These are phyloP conservation scores for Limnephilus rhombicus DNA, from an alignment of 2,888 invertebrate genomes.

Conservation along the genomic window DNA sequence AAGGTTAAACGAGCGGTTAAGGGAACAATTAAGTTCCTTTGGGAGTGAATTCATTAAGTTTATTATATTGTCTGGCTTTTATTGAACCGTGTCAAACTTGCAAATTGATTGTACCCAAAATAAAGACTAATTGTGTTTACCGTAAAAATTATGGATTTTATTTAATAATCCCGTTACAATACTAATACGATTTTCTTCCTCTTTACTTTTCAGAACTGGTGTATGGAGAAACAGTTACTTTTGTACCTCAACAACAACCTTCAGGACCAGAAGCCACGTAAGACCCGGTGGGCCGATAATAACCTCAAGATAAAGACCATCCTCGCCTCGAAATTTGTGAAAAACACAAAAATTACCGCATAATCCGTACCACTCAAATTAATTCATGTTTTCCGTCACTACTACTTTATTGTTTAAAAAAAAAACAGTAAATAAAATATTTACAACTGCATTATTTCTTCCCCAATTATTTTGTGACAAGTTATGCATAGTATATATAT, in stretches of 20 bases:
- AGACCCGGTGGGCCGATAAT: constrained; percentile 67
- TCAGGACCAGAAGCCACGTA: constrained; percentile 75
- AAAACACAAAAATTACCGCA: neutral
- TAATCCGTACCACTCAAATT: neutral
- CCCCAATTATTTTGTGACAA: neutral
- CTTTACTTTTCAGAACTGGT: constrained; percentile 83
- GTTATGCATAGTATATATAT: neutral
- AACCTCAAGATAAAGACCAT: constrained; percentile 5
- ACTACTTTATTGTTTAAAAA: neutral
- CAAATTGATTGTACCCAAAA: too few relatives aligned
- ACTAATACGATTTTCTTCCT: neutral
- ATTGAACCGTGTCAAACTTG: too few relatives aligned
- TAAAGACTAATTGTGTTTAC: too few relatives aligned
- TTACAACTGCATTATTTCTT: neutral
- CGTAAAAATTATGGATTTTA: too few relatives aligned
- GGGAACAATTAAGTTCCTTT: too few relatives aligned
- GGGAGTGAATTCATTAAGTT: too few relatives aligned
- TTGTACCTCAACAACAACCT: constrained; percentile 82
- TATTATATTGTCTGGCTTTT: too few relatives aligned
- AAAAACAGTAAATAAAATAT: neutral
- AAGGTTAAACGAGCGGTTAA: too few relatives aligned
- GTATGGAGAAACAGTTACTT: constrained; percentile 88
- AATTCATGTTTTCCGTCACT: neutral
- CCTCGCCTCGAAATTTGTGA: constrained; percentile 26
- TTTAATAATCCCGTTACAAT: too few relatives aligned